A percentile compares a stretch with the other conserved stretches of the same genome.
These are phyloP conservation scores for Plagodis pulveraria DNA, from an alignment of 2,888 invertebrate genomes.

Conservation along the genomic window DNA sequence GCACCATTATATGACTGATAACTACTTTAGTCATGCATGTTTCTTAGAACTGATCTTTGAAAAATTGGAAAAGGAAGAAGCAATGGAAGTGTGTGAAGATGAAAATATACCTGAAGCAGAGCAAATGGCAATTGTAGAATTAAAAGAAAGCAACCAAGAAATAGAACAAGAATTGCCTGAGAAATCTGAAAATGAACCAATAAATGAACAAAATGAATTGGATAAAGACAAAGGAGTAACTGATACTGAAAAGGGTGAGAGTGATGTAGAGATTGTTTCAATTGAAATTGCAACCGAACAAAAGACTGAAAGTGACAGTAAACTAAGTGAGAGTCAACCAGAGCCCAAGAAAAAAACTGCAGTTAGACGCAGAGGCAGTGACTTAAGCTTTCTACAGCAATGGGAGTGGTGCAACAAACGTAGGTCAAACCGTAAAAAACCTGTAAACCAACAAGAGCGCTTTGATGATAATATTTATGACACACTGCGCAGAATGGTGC, in stretches of 20 bases:
- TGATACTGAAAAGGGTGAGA: slow-evolving; percentile 67
- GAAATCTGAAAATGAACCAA: slow-evolving; percentile 59
- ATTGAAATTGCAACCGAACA: slow-evolving; percentile 48
- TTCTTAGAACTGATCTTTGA: slow-evolving; percentile 67
- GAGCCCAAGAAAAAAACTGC: slow-evolving; percentile 79
- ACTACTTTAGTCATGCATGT: slow-evolving; percentile 84
- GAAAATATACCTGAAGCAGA: slow-evolving; percentile 63
- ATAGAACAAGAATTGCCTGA: slow-evolving; percentile 56
- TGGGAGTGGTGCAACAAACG: slow-evolving; percentile 91
- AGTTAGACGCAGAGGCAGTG: slow-evolving; percentile 89
- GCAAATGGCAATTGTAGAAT: slow-evolving; percentile 51
- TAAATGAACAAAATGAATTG: slow-evolving; percentile 72
- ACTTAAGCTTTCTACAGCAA: slow-evolving; percentile 89
- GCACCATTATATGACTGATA: slow-evolving; percentile 87
- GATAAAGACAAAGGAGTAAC: slow-evolving; percentile 73
- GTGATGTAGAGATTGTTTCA: slow-evolving; percentile 61
- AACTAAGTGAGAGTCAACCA: slow-evolving; percentile 34
- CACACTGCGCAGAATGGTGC: slow-evolving; percentile 87
- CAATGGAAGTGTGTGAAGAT: slow-evolving; percentile 70
- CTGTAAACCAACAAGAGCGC: slow-evolving; percentile 83
- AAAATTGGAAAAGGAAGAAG: slow-evolving; percentile 55
- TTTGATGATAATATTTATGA: slow-evolving; percentile 88
- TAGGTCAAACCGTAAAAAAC: slow-evolving; percentile 78
- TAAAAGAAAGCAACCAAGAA: slow-evolving; percentile 38
- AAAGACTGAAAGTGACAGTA: slow-evolving; percentile 40